Evolutionary conservation across 2,113 vertebrate species (phyloP).

Genomic region (Chaetorhynchus papuensis): DNA sequence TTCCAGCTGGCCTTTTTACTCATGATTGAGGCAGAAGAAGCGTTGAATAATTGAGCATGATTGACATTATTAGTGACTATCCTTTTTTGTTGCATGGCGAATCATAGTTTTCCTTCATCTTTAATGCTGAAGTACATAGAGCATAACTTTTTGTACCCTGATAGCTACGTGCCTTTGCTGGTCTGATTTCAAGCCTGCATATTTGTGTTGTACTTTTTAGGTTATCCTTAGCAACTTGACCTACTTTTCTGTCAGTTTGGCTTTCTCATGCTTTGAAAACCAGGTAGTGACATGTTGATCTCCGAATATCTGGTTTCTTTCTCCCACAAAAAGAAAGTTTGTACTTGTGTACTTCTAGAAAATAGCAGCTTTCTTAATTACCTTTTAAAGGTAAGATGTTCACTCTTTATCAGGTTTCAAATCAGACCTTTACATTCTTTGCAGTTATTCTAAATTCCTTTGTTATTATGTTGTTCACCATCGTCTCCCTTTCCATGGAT

Average conservation of each 20-base stretch:
- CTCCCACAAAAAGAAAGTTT: background rate
- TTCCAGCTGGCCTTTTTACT: background rate
- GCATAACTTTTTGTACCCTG: background rate
- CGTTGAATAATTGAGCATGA: background rate
- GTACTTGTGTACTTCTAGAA: background rate
- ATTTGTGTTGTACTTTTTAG: background rate
- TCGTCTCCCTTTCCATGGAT: background rate
- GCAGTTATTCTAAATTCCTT: background rate
- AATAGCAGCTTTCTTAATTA: background rate
- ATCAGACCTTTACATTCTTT: background rate
- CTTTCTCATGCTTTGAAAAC: background rate
- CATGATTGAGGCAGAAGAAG: background rate
- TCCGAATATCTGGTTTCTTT: background rate
- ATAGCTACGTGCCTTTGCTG: background rate
- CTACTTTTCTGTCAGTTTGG: background rate
- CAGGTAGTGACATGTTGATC: rapidly evolving
- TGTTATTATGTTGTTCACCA: background rate
- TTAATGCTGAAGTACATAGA: background rate
- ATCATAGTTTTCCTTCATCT: background rate
- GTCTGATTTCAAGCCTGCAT: background rate
- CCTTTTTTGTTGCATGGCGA: background rate
- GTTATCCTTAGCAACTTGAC: background rate
- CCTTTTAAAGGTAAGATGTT: background rate
- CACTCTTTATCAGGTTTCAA: background rate
- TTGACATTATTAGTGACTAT: background rate